Evolutionary conservation across 2,888 invertebrate species (phyloP).

Genomic region (Mellilla xanthometata): DNA sequence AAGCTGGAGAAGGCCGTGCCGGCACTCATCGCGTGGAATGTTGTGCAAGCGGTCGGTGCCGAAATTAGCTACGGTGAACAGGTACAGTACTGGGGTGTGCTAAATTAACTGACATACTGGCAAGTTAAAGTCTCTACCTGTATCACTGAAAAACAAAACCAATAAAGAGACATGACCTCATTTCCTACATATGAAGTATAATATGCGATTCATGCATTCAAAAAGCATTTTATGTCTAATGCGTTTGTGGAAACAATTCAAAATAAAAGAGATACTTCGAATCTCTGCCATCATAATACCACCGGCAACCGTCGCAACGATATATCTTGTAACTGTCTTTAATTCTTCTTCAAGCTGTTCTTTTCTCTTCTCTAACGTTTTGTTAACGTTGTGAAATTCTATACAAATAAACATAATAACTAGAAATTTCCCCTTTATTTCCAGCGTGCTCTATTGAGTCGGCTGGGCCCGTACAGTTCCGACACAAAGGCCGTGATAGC

Average conservation of each 20-base stretch:
- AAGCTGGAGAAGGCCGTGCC: constrained; percentile 84
- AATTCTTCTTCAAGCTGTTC: constrained; percentile 59
- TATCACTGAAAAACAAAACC: too few relatives aligned
- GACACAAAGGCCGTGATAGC: constrained; percentile 47
- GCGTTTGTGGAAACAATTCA: too few relatives aligned
- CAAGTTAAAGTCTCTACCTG: too few relatives aligned
- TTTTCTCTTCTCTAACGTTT: constrained; percentile 48
- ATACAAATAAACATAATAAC: too few relatives aligned
- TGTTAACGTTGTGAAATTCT: too few relatives aligned
- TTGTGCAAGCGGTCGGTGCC: constrained; percentile 66
- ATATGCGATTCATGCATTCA: too few relatives aligned
- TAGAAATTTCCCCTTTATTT: constrained; percentile 13
- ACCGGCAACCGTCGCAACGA: constrained; percentile 46
- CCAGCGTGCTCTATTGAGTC: constrained; percentile 53
- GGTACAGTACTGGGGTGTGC: constrained; percentile 30
- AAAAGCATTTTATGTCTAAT: too few relatives aligned
- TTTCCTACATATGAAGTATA: too few relatives aligned
- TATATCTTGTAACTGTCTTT: constrained; percentile 54
- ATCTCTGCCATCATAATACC: constrained; percentile 55
- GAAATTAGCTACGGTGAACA: constrained; percentile 47
- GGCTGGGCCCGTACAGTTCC: constrained; percentile 54
- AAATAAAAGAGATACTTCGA: too few relatives aligned
- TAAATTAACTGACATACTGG: too few relatives aligned
- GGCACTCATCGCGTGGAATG: constrained; percentile 84
- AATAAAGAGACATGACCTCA: too few relatives aligned